These are phyloP conservation scores for Puffinus mauretanicus DNA, from an alignment of 2,113 vertebrate genomes.

Conservation along the genomic window DNA sequence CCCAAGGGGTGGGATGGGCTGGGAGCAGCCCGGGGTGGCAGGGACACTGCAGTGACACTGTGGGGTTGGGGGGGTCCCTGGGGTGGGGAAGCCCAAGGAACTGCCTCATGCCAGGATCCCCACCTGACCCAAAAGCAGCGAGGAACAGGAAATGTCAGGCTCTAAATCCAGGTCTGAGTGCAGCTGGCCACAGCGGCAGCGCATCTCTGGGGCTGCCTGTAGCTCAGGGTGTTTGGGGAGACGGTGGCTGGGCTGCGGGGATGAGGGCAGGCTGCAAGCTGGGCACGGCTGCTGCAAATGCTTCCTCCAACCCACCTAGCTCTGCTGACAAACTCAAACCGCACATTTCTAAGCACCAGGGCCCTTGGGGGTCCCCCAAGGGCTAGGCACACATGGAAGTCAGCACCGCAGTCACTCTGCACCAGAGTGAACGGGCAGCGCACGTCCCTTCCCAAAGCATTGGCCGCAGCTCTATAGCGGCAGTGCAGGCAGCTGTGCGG, in stretches of 20 bases:
- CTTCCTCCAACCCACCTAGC: background rate
- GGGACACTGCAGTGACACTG: rapidly evolving
- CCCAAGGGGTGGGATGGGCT: background rate
- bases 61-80: too few species aligned
- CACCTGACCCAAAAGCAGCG: rapidly evolving
- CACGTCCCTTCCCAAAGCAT: background rate
- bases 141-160: background rate
- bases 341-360: background rate
- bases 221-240: background rate
- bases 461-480: rapidly evolving
- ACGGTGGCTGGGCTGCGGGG: background rate
- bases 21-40: background rate
- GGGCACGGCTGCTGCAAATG: rapidly evolving
- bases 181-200: rapidly evolving
- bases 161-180: background rate
- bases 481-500: rapidly evolving
- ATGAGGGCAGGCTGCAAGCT: background rate
- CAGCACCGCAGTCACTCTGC: background rate
- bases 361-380: background rate
- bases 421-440: background rate
- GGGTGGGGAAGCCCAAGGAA: background rate
- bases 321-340: background rate
- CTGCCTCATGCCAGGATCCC: rapidly evolving
- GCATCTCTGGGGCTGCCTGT: background rate
- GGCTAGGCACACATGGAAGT: background rate